Evolutionary conservation across 2,113 vertebrate genomes (phyloP).

Genomic region (Hippopotamus amphibius): DNA sequence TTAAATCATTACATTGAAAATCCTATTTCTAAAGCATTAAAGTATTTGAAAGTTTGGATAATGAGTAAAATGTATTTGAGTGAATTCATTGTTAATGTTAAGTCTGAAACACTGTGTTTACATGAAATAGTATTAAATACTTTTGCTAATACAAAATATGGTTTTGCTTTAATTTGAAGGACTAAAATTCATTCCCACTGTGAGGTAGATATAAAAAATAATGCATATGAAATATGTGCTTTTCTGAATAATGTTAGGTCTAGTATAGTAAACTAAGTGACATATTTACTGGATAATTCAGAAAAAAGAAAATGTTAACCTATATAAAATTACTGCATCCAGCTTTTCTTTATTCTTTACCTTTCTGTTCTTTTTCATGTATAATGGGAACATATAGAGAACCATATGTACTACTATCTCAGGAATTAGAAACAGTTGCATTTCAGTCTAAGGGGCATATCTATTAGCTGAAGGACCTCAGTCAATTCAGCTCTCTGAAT

Average conservation of each 20-base stretch:
- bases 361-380: neutral
- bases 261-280: neutral
- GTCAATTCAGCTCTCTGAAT: neutral
- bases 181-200: neutral
- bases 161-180: neutral
- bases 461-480: neutral
- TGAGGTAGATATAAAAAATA: neutral
- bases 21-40: conserved; percentile 16
- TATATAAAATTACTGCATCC: neutral
- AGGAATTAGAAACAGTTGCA: neutral
- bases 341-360: neutral
- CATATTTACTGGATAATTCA: neutral
- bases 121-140: neutral
- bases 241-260: neutral
- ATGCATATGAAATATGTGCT: neutral
- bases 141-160: neutral
- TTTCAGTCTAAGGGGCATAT: neutral
- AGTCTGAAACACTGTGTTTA: neutral
- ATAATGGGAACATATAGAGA: neutral
- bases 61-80: neutral
- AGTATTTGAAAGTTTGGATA: neutral
- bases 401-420: neutral
- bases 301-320: neutral
- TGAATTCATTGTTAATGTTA: neutral
- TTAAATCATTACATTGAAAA: conserved; percentile 32